phyloP scores from a whole-genome alignment of 2,797 vertebrate species.

The Sebastes trivittatus region DNA sequence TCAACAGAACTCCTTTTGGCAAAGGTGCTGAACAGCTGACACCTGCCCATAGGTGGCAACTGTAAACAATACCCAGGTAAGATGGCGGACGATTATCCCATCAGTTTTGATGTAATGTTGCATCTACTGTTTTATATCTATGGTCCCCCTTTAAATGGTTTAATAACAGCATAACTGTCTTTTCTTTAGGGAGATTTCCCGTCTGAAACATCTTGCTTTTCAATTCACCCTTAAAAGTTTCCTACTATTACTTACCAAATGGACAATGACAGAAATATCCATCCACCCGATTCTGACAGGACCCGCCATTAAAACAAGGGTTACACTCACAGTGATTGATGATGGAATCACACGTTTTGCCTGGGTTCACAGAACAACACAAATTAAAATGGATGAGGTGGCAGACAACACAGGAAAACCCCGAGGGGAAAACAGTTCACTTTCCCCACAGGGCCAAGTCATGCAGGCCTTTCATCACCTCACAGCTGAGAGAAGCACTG shows the following conservation, averaged over 20 bases:
- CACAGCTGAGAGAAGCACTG: slow-evolving; percentile 55
- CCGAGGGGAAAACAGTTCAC: slow-evolving; percentile 38
- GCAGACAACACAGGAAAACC: slow-evolving; percentile 54
- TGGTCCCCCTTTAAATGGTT: slow-evolving; percentile 27
- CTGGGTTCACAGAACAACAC: slow-evolving; percentile 87
- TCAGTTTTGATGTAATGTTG: too few relatives aligned
- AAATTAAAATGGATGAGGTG: slow-evolving; percentile 84
- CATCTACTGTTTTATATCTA: too few relatives aligned
- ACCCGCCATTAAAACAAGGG: slow-evolving; percentile 98
- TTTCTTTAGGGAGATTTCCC: slow-evolving; percentile 15
- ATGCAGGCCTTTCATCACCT: slow-evolving; percentile 60
- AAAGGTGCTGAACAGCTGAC: too few relatives aligned
- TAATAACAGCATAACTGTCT: slow-evolving; percentile 15
- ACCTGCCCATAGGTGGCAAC: too few relatives aligned
- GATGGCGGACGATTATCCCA: too few relatives aligned
- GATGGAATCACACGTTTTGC: slow-evolving; percentile 93
- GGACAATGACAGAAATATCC: slow-evolving; percentile 97
- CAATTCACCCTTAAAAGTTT: slow-evolving; percentile 45
- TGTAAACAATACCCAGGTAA: too few relatives aligned
- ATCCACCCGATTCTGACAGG: slow-evolving; percentile 95
- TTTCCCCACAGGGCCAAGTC: slow-evolving; percentile 48
- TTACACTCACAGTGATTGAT: slow-evolving; percentile 99
- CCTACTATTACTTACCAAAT: slow-evolving; percentile 90
- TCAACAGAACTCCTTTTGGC: too few relatives aligned
- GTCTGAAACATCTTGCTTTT: slow-evolving; percentile 45